These are phyloP conservation scores for Pyrocoelia pectoralis DNA, from an alignment of 2,888 invertebrate genomes.

Conservation along the genomic window DNA sequence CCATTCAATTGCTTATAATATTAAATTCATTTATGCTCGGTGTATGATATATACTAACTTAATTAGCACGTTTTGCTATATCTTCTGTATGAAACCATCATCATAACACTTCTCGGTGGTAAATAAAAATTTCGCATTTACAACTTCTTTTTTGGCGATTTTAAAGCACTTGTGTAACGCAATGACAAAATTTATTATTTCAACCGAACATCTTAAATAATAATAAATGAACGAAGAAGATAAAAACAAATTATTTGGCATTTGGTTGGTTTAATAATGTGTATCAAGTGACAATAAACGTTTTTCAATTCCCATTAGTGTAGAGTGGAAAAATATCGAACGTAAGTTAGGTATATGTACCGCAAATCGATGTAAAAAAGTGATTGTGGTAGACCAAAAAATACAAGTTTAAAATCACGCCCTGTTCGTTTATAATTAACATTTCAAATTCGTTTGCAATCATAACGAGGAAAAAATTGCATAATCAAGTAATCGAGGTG, in stretches of 20 bases:
- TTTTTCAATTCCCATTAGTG: not conserved
- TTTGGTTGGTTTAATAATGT: not conserved
- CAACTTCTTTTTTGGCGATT: not conserved
- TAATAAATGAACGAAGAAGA: not conserved
- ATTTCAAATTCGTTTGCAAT: too few species aligned
- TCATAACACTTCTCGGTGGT: not conserved
- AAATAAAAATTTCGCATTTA: not conserved
- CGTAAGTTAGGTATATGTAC: not conserved
- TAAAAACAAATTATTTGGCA: not conserved
- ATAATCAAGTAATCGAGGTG: too few species aligned
- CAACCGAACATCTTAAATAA: not conserved
- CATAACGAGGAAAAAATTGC: too few species aligned
- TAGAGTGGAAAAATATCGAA: not conserved
- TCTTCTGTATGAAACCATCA: not conserved
- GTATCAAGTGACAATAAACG: not conserved
- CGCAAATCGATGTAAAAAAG: not conserved
- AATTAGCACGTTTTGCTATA: slow-evolving; percentile 12
- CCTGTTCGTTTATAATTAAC: too few species aligned
- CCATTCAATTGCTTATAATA: slow-evolving; percentile 40
- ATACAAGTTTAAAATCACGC: too few species aligned
- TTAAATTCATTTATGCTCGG: slow-evolving; percentile 36
- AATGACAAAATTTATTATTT: slow-evolving; percentile 17
- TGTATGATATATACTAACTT: slow-evolving; percentile 5
- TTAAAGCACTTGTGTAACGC: slow-evolving; percentile 8
- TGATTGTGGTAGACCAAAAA: not conserved